phyloP scores from a whole-genome alignment of 2,888 invertebrate species.

The Coenonympha arcania region DNA sequence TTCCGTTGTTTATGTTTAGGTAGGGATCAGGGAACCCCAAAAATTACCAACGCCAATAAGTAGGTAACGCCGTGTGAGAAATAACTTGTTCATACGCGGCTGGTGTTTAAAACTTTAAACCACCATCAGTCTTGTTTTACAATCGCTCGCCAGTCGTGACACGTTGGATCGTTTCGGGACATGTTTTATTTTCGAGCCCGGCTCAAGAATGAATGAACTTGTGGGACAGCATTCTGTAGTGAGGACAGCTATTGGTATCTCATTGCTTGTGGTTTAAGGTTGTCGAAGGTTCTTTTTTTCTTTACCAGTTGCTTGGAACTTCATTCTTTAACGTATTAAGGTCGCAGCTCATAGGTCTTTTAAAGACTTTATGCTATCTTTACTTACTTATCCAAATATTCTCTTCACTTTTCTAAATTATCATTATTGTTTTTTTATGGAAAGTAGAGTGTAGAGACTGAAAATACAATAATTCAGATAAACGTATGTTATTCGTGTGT shows the following conservation, averaged over 20 bases:
- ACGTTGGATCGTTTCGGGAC: background rate
- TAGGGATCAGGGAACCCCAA: too few species aligned
- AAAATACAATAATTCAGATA: too few species aligned
- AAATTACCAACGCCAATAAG: background rate
- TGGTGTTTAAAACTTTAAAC: background rate
- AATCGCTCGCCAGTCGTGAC: conserved; percentile 11
- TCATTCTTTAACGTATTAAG: background rate
- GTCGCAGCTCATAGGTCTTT: too few species aligned
- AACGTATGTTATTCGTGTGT: too few species aligned
- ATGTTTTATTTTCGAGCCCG: background rate
- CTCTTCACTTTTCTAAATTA: too few species aligned
- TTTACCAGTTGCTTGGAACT: background rate
- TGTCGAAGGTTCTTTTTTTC: background rate
- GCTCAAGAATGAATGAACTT: conserved; percentile 12
- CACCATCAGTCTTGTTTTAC: background rate
- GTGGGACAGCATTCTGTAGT: conserved; percentile 13
- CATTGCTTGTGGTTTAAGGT: background rate
- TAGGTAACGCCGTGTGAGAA: background rate
- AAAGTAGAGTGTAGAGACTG: too few species aligned
- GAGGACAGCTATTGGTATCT: background rate
- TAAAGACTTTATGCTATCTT: too few species aligned
- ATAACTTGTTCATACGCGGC: background rate
- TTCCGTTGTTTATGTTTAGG: too few species aligned
- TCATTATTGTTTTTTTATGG: too few species aligned
- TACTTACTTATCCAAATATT: too few species aligned